Evolutionary conservation across 2,113 vertebrate species (phyloP), one percentile per base, ranked within the genome.

Genomic region (Coryphaenoides rupestris): DNA sequence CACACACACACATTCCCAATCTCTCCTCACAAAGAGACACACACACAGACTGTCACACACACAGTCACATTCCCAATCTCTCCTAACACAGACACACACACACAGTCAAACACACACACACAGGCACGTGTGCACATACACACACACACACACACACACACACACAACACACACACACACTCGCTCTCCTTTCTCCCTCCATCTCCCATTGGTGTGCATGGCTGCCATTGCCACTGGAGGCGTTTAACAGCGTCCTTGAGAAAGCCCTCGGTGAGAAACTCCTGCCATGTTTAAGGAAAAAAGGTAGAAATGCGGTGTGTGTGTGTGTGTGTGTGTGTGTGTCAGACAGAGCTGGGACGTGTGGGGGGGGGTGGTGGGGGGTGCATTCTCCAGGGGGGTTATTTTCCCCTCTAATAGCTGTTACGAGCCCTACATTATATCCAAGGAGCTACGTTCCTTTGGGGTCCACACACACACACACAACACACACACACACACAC

Each of bases 321-420:
- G 28, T 33, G 28, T 33, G 28, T 33, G 28, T 33, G 28, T 33
- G 28, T 33, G 33, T 94, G 92, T 91, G 94, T 96, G 95, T 96
- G 95, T 96, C 94, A 96, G 94, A 90, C 90, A 91, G 92, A 82
- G 84, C 84, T 78, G 86, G 83, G 84, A 87, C 86, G 82, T 81
- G 78, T 79, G 56, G 79, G 59, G 73, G 85, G 84, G 82, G 54
- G 33, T 40, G 57, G 58, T 5, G 21, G 58, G 62, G 81, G 77
- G 72, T 74, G 62, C 55, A 64, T 90, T 95, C 95, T 94, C 95
- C 79, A 88, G 92, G 94, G 95, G 91, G 92, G 95, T 95, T 93
- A 96, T 97, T 98, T 96, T 96, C 95, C 95, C 93, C 95, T 98
- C 94, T 96, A 97, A 98, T 97, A 98, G 96, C 95, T 95, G 95